Base-by-base conservation (phyloP, 1,140 invertebrate genomes). In the Grapholita molesta region DNA sequence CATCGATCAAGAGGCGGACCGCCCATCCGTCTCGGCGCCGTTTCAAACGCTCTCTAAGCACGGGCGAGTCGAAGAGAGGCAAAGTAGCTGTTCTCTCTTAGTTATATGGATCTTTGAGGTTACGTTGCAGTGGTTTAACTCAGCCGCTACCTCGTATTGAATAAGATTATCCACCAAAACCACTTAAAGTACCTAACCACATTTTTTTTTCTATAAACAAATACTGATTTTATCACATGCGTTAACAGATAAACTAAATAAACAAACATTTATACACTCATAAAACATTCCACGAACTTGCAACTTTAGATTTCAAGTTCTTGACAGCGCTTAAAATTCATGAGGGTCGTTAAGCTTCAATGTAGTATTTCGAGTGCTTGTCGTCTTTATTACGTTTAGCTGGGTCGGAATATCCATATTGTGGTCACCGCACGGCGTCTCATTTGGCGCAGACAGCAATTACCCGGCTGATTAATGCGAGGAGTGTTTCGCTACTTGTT, bases 391-490 rank as follows among this genome's bases (percentile, higher is more conserved):
- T 9, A 61, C 28, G n/a, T 61, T 32, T 15, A 61, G 55, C 30
- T 32, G 24, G 32, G 55, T n/a, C 1, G 24, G n/a, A 48, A 61
- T 61, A 25, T 61, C 55, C 24, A 32, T 61, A 61, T 61, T 28
- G 55, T 15, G 25, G 55, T 61, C 24, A 30, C n/a, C 25, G 55
- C 11, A 8, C n/a, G 12, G 25, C 66, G 64, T 71, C 64, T 72
- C 68, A 74, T 72, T 71, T 70, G 73, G 69, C 57, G 28, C 64
- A 24, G 69, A 33, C 69, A 12, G 68, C 70, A 73, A 78, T 78
- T 77, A 74, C 74, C 72, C 73, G 77, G 76, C 84, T 89, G 87
- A 88, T 89, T 85, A 86, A 88, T 88, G 79, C 72, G 72, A 79
- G 66, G 68, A 78, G 69, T 74, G 70, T 79, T 78, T 77, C 74